A percentile compares a stretch with the other conserved stretches of the same genome.
These are phyloP conservation scores for Busseola fusca DNA, from an alignment of 2,888 invertebrate genomes.

Conservation along the genomic window DNA sequence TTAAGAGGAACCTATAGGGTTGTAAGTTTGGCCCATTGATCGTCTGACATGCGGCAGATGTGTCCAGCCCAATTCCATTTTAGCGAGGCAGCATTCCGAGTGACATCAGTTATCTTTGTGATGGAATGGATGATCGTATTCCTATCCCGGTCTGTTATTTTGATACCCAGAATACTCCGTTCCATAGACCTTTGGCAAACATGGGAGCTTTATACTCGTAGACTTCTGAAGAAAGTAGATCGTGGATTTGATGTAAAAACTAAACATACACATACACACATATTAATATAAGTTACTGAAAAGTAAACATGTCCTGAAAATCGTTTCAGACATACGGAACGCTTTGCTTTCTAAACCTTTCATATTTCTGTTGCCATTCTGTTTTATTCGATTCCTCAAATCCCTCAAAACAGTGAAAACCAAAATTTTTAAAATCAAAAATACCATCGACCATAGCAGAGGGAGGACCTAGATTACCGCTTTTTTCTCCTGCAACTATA, in stretches of 20 bases:
- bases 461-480: not conserved
- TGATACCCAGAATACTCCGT: no score
- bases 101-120: no score
- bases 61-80: no score
- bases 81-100: no score
- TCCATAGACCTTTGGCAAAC: no score
- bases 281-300: not conserved
- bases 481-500: no score
- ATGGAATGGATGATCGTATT: no score
- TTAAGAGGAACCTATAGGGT: no score
- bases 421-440: not conserved
- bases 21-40: no score
- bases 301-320: not conserved
- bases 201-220: not conserved
- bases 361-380: not conserved
- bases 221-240: not conserved
- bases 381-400: not conserved
- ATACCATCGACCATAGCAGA: not conserved
- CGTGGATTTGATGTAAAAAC: not conserved
- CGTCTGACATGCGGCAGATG: no score
- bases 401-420: not conserved
- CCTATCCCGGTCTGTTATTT: no score
- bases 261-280: no score
- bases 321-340: not conserved
- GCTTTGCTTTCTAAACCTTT: not conserved